These are phyloP conservation scores for Montifringilla adamsi DNA, from an alignment of 2,113 vertebrate genomes.

Conservation along the genomic window DNA sequence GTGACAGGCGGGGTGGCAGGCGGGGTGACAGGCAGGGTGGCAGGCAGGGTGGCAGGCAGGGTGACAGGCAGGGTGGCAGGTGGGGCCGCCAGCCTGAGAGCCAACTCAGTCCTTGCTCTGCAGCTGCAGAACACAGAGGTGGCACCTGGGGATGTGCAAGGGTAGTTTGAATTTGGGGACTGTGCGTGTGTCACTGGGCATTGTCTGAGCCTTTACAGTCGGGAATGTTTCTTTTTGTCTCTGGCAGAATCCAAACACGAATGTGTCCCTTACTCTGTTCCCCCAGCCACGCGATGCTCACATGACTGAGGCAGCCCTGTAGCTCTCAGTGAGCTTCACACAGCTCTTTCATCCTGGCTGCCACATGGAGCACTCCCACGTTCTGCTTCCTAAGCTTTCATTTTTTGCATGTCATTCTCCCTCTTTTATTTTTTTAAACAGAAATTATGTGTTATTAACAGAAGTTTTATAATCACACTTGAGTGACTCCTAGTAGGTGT, in stretches of 20 bases:
- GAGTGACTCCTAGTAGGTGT: neutral
- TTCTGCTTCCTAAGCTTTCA: neutral
- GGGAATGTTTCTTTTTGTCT: neutral
- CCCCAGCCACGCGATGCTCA: fast-evolving
- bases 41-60: no score
- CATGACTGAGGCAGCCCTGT: fast-evolving
- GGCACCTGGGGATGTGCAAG: neutral
- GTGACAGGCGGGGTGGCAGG: no score
- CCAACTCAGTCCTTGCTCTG: fast-evolving
- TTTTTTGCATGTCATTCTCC: neutral
- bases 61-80: neutral
- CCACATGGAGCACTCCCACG: neutral
- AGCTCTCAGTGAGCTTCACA: neutral
- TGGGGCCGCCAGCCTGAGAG: fast-evolving
- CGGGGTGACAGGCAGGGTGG: neutral
- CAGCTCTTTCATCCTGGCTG: neutral
- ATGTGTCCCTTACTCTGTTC: neutral
- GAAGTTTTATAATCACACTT: neutral
- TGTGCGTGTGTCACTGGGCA: neutral
- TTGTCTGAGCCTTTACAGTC: neutral
- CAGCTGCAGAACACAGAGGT: neutral
- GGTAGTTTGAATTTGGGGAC: neutral
- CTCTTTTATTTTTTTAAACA: neutral
- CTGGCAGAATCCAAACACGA: neutral
- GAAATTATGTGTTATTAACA: neutral